Evolutionary conservation across 2,113 vertebrate genomes (phyloP).

Genomic region (western clawed frog (Xenopus tropicalis)): DNA sequence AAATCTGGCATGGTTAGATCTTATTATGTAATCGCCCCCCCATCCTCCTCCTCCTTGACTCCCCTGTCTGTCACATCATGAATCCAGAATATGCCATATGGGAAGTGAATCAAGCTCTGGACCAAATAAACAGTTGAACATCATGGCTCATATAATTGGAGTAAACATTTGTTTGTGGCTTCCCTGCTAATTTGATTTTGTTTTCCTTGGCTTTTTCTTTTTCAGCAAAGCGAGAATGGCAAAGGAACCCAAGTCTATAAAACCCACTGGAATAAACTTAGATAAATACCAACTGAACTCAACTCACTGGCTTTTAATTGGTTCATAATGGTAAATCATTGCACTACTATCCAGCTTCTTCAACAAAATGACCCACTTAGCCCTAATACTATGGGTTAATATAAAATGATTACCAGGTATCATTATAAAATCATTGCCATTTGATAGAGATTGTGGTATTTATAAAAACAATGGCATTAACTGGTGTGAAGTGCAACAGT

Average conservation of each 20-base stretch:
- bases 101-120: background rate
- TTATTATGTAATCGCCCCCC: conserved; percentile 11
- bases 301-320: background rate
- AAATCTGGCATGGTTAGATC: conserved; percentile 13
- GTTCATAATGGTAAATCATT: too few species aligned
- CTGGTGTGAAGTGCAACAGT: too few species aligned
- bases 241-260: conserved; percentile 20
- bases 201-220: background rate
- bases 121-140: background rate
- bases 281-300: fast-evolving
- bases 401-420: too few species aligned
- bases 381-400: too few species aligned
- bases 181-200: conserved; percentile 45
- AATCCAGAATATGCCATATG: background rate
- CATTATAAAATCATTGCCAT: too few species aligned
- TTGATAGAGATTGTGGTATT: too few species aligned
- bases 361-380: too few species aligned
- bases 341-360: too few species aligned
- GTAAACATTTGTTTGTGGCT: conserved; percentile 48
- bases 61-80: conserved; percentile 36
- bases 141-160: conserved; percentile 47
- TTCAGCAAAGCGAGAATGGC: conserved; percentile 28
- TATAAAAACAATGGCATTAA: too few species aligned
- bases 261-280: background rate
- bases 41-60: conserved; percentile 16